Base-by-base conservation (phyloP, 2,113 vertebrate genomes). In the Nanorana parkeri region DNA sequence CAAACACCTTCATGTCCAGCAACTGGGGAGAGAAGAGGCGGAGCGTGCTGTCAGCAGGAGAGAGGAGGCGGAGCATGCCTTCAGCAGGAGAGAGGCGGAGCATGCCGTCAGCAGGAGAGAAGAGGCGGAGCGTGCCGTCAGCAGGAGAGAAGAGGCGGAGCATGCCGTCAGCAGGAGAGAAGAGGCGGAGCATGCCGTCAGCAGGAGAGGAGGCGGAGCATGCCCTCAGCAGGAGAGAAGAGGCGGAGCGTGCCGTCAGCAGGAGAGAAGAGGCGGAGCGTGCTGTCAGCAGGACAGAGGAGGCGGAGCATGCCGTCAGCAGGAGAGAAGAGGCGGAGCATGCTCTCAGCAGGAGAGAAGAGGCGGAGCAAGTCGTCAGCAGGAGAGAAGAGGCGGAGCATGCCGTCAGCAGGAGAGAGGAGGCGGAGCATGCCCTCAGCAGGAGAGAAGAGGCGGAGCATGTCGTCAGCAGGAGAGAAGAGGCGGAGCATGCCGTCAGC, bases 1-100 rank as follows among this genome's bases (percentile, higher is more conserved):
- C 96, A 69, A 97, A 97, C 86, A 97, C 96, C 68, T 97, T 97
- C 96, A 97, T 96, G 90, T 97, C 96, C 89, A 97, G 85, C 7
- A 96, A 91, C 96, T 97, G 84, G 28, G 85, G 81, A 76, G 75
- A 56, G 54, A 41, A 13, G 10, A 20, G 3, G 24, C 1, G 24
- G 13, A 24, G 1, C 20, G 24, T 29, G 10, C 24, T 0, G 0
- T 19, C 7, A 66, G 0, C 20, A 47, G 66, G 65, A 15, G 17
- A 10, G 19, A 19, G 1, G 17, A 15, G 32, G 7, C 21, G 16
- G 23, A 32, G 36, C n/a, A 52, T 8, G 19, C 19, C n/a, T 20
- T 4, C 16, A 36, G 17, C 10, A 36, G 17, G 60, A 21, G 17
- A 7, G 1, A 17, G 24, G 51, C 5, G 2, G 2, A 2, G 47